These are phyloP conservation scores for Cepaea hortensis DNA, from an alignment of 2,888 invertebrate species.

Conservation along the genomic window DNA sequence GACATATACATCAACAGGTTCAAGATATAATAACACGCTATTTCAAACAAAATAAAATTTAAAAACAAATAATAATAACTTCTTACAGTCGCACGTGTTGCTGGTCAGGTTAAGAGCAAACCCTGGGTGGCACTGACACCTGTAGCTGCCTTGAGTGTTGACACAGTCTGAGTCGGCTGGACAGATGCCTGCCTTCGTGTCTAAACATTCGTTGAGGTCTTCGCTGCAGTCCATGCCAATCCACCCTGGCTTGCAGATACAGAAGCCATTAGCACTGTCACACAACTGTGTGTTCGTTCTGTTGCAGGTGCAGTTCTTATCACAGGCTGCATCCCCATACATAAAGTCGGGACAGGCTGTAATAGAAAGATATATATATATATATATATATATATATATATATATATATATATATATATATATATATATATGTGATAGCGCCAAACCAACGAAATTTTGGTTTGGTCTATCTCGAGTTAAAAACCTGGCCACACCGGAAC, in stretches of 20 bases:
- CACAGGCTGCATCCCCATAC: slow-evolving; percentile 14
- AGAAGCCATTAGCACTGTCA: slow-evolving; percentile 23
- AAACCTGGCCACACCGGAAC: too few relatives aligned
- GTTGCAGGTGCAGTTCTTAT: slow-evolving; percentile 12
- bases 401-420: too few relatives aligned
- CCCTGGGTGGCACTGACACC: slow-evolving; percentile 12
- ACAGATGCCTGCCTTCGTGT: neutral
- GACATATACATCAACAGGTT: too few relatives aligned
- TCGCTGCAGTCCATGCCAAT: neutral
- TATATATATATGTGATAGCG: too few relatives aligned
- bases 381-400: neutral
- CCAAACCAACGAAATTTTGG: too few relatives aligned
- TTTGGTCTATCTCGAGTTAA: too few relatives aligned
- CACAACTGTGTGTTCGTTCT: slow-evolving; percentile 15
- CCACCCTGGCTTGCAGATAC: slow-evolving; percentile 28
- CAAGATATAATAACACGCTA: too few relatives aligned
- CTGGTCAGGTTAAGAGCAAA: neutral
- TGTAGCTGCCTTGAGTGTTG: slow-evolving; percentile 14
- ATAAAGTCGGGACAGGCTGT: slow-evolving; percentile 12
- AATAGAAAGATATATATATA: neutral
- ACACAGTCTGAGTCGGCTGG: slow-evolving; percentile 19
- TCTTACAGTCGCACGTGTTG: slow-evolving; percentile 9
- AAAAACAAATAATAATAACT: neutral
- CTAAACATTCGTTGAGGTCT: slow-evolving; percentile 31
- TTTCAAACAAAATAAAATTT: too few relatives aligned